These are phyloP conservation scores for Trachops cirrhosus DNA, from an alignment of 2,797 vertebrate genomes.

Conservation along the genomic window DNA sequence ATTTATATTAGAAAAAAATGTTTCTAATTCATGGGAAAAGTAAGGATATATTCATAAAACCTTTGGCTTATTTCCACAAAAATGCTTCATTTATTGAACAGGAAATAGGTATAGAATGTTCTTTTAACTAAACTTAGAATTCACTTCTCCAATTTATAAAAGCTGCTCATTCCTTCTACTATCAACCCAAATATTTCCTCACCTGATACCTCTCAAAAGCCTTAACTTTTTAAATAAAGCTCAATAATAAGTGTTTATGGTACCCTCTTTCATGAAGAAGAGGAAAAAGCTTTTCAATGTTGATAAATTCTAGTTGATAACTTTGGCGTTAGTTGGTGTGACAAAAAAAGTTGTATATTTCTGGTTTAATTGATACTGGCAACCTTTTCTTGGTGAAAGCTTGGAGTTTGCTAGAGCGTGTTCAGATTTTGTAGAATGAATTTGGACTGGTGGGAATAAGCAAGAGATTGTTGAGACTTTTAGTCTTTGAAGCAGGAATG, in stretches of 20 bases:
- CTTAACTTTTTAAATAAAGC: background rate
- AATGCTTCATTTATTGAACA: constrained; percentile 79
- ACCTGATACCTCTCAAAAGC: background rate
- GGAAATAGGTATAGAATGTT: constrained; percentile 67
- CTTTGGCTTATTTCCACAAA: constrained; percentile 80
- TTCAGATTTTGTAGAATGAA: background rate
- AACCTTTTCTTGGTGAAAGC: background rate
- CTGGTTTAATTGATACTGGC: background rate
- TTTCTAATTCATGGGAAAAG: constrained; percentile 80
- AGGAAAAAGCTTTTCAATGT: background rate
- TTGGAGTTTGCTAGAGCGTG: background rate
- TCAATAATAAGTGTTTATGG: background rate
- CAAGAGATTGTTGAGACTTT: background rate
- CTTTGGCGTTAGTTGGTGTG: background rate
- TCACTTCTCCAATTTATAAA: constrained; percentile 80
- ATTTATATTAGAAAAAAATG: constrained; percentile 81
- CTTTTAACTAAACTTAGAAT: constrained; percentile 78
- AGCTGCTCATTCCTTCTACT: constrained; percentile 61
- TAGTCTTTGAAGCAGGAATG: background rate
- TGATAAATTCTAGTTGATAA: background rate
- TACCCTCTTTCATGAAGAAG: background rate
- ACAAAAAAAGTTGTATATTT: background rate
- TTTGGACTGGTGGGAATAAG: background rate
- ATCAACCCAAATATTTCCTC: constrained; percentile 34
- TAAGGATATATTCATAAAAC: constrained; percentile 83